Base-by-base conservation (phyloP, 2,797 vertebrate genomes). In the Leptodactylus fallax region DNA sequence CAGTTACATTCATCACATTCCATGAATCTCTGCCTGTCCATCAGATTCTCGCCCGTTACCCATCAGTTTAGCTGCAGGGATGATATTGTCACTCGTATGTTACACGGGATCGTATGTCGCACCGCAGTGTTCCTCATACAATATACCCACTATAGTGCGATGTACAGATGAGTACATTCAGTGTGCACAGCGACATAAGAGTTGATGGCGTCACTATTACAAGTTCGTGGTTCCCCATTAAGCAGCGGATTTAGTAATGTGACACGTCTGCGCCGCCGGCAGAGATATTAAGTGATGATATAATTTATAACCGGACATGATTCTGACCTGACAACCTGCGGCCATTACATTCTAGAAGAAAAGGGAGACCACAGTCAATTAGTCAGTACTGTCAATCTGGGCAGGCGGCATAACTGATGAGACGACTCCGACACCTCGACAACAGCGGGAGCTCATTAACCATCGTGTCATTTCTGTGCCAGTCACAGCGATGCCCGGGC, bases 241-340 rank as follows among this genome's bases (percentile, higher is more conserved):
- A 45, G 12, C 19, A 58, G 49, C 51, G 11, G 82, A 16, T n/a
- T 49, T 65, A n/a, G 53, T 47, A 7, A n/a, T 77, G 10, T 58
- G 53, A 58, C 82, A 23, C 55, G 23, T 51, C 36, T 2, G n/a
- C 6, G 7, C 65, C 45, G 7, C 36, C 16, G 61, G 19, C 3
- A 45, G 25, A 58, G 49, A 84, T 58, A 47, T 58, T 58, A 71
- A 25, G 10, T 7, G 51, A 36, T 72, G 9, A 72, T 19, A 36
- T 71, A 36, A 36, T 36, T 36, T 53, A 12, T 53, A 8, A 3
- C 51, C 51, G 36, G 36, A 71, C 67, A 17, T 14, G 69, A 51
- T 51, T 23, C 17, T 47, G 69, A 85, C 56, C 55, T 51, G 56
- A n/a, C 71, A 85, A 19, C 83, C 83, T 61, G 67, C 27, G 11